A percentile compares a stretch with the other conserved stretches of the same genome.
phyloP scores from a whole-genome alignment of 2,888 invertebrate genomes.

The Zonitis immaculata region DNA sequence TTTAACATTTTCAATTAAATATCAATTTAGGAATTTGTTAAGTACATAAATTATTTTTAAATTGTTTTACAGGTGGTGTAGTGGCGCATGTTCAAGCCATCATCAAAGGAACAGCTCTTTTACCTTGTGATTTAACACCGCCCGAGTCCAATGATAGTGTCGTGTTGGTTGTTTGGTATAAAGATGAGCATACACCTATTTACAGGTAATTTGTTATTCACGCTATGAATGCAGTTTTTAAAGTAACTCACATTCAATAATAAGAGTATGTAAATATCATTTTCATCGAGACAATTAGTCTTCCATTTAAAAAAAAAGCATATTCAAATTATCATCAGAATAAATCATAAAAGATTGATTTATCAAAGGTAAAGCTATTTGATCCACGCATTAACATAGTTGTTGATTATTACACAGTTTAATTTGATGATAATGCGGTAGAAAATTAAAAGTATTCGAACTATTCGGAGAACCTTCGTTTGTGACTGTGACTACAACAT shows the following conservation, averaged over 20 bases:
- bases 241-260: too few species aligned
- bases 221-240: constrained; percentile 9
- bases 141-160: constrained; percentile 73
- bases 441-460: background rate
- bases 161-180: constrained; percentile 86
- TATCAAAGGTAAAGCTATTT: background rate
- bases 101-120: constrained; percentile 71
- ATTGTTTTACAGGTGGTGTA: constrained; percentile 43
- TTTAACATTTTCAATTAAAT: background rate
- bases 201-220: constrained; percentile 65
- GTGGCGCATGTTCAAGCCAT: constrained; percentile 61
- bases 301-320: too few species aligned
- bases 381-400: background rate
- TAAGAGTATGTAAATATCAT: too few species aligned
- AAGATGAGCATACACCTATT: constrained; percentile 78
- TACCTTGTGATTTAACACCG: constrained; percentile 82
- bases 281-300: too few species aligned
- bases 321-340: background rate
- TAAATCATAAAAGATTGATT: background rate
- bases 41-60: constrained; percentile 9
- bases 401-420: background rate
- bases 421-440: background rate
- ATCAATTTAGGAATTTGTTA: background rate
- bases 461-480: background rate
- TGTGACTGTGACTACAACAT: background rate